These are phyloP conservation scores for Gonioctena quinquepunctata DNA, from an alignment of 1,140 invertebrate genomes.

Conservation along the genomic window DNA sequence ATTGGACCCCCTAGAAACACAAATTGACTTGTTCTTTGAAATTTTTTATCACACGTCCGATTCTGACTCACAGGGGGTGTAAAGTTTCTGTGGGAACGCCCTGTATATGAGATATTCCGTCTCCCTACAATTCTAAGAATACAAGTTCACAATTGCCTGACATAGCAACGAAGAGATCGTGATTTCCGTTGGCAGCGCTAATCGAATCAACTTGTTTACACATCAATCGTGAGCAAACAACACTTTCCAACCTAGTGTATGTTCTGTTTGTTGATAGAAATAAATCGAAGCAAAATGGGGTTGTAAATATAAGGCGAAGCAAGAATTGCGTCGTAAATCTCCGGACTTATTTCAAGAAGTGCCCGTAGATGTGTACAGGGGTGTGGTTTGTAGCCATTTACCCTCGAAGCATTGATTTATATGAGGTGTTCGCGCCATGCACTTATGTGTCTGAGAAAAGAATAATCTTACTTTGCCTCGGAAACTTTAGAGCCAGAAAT, in stretches of 20 bases:
- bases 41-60: too few relatives aligned
- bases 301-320: conserved; percentile 14
- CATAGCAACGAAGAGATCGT: too few relatives aligned
- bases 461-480: too few relatives aligned
- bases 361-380: conserved; percentile 13
- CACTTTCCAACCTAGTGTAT: not conserved
- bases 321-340: conserved; percentile 15
- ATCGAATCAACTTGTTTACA: not conserved
- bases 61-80: too few relatives aligned
- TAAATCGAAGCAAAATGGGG: conserved; percentile 4
- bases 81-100: too few relatives aligned
- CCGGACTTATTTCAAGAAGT: conserved; percentile 17
- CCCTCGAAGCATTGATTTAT: conserved; percentile 11
- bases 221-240: not conserved
- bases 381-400: conserved; percentile 17
- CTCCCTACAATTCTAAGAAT: too few relatives aligned
- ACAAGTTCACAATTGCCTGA: too few relatives aligned
- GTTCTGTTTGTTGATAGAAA: conserved; percentile 13
- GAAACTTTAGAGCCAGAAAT: too few relatives aligned
- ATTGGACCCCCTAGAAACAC: too few relatives aligned
- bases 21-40: too few relatives aligned
- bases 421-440: conserved; percentile 10
- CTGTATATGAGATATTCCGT: too few relatives aligned
- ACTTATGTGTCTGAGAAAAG: not conserved
- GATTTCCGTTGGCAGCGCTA: not conserved